phyloP scores from a whole-genome alignment of 2,888 invertebrate species.

The Seira ritae region DNA sequence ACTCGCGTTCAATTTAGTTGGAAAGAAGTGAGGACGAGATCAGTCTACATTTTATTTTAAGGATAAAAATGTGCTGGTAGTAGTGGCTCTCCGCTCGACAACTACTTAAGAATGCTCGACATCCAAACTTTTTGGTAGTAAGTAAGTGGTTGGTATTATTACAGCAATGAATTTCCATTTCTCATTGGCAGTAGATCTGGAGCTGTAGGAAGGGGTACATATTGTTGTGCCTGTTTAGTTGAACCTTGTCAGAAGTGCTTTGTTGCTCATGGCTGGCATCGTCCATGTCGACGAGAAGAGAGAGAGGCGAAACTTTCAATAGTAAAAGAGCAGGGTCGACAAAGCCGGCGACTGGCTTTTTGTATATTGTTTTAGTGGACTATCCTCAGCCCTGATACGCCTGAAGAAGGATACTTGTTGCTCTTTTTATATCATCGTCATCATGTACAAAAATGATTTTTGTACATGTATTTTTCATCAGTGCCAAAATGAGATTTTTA shows the following conservation, averaged over 20 bases:
- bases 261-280: slow-evolving; percentile 55
- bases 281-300: slow-evolving; percentile 27
- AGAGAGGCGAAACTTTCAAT: slow-evolving; percentile 17
- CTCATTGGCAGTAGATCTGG: slow-evolving; percentile 59
- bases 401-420: slow-evolving; percentile 17
- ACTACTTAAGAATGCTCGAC: slow-evolving; percentile 27
- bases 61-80: slow-evolving; percentile 14
- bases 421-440: slow-evolving; percentile 8
- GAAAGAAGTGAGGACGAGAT: slow-evolving; percentile 6
- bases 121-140: slow-evolving; percentile 27
- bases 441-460: slow-evolving; percentile 16
- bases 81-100: slow-evolving; percentile 21
- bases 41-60: slow-evolving; percentile 32
- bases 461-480: slow-evolving; percentile 9
- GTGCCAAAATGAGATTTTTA: neutral
- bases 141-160: slow-evolving; percentile 33
- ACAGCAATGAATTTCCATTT: slow-evolving; percentile 52
- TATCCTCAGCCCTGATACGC: slow-evolving; percentile 18
- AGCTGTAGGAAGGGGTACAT: slow-evolving; percentile 47
- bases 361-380: slow-evolving; percentile 17
- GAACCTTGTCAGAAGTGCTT: slow-evolving; percentile 64
- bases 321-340: slow-evolving; percentile 14
- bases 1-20: slow-evolving; percentile 21
- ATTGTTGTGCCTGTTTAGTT: slow-evolving; percentile 43
- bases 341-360: slow-evolving; percentile 20